Conservation (phyloP, 2,888 invertebrate species). For the Geophilus truncorum region DNA sequence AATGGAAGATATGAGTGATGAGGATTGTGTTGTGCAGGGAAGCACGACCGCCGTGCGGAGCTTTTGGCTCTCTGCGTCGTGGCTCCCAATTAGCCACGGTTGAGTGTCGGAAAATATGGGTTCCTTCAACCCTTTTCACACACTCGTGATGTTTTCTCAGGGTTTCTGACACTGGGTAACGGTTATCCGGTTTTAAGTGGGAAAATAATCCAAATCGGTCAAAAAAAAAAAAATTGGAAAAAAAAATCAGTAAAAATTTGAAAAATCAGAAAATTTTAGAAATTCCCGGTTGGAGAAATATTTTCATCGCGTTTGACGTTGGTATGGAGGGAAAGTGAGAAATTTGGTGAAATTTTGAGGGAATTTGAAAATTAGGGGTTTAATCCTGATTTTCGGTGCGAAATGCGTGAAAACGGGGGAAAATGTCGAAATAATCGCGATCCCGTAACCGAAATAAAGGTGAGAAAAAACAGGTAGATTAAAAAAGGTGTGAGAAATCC, state of each 20-base stretch:
- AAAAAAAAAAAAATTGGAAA: background rate
- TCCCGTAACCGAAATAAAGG: background rate
- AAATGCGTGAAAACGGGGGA: background rate
- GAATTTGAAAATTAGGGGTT: background rate
- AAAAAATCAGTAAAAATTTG: background rate
- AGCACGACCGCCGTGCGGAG: background rate
- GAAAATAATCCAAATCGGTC: background rate
- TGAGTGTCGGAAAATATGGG: background rate
- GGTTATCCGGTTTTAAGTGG: background rate
- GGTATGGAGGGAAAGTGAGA: no score
- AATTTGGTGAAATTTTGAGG: background rate
- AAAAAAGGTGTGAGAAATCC: slow-evolving; percentile 14
- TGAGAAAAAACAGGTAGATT: slow-evolving; percentile 13
- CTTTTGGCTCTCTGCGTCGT: background rate
- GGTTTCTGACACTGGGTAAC: background rate
- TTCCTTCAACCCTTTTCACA: background rate
- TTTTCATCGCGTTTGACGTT: no score
- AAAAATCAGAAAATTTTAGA: no score
- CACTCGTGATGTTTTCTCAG: background rate
- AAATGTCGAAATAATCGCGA: background rate
- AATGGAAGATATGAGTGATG: background rate
- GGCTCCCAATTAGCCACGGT: background rate
- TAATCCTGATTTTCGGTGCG: no score
- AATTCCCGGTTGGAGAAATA: no score
- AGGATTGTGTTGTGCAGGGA: background rate